Percentiles rank a stretch among this genome's conserved stretches.
These are phyloP conservation scores for Acholoe squamosa DNA, from an alignment of 2,888 invertebrate genomes.

Conservation along the genomic window DNA sequence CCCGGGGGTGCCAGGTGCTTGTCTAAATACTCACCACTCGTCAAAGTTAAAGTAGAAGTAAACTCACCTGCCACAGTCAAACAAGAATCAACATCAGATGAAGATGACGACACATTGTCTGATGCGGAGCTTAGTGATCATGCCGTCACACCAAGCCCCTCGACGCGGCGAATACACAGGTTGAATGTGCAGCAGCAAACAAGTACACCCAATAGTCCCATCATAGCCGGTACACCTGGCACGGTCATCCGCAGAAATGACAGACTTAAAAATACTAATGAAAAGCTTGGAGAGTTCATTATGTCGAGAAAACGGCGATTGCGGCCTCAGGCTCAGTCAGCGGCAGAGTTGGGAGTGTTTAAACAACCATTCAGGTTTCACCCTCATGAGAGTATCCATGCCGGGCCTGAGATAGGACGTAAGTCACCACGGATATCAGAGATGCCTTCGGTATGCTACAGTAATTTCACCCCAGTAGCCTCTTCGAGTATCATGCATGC, in stretches of 20 bases:
- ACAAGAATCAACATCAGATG: background rate
- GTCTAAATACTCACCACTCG: background rate
- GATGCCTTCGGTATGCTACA: slow-evolving; percentile 43
- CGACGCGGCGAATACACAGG: background rate
- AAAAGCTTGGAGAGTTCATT: slow-evolving; percentile 44
- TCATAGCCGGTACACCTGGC: background rate
- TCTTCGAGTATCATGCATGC: background rate
- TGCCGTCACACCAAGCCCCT: background rate
- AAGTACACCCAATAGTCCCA: background rate
- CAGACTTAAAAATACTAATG: background rate
- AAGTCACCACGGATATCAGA: slow-evolving; percentile 13
- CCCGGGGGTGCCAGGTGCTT: background rate
- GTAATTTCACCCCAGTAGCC: slow-evolving; percentile 25
- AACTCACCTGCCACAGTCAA: too few species aligned
- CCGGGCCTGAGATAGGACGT: background rate
- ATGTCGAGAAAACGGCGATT: slow-evolving; percentile 2
- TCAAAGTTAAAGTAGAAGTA: too few species aligned
- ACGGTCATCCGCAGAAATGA: background rate
- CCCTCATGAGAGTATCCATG: background rate
- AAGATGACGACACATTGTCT: background rate
- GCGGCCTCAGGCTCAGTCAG: background rate
- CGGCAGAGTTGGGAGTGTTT: background rate
- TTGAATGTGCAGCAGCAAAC: background rate
- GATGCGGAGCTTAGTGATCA: slow-evolving; percentile 18
- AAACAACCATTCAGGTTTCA: slow-evolving; percentile 1